Evolutionary conservation across 2,888 invertebrate species (phyloP).

Genomic region (Hemistola chrysoprasaria): DNA sequence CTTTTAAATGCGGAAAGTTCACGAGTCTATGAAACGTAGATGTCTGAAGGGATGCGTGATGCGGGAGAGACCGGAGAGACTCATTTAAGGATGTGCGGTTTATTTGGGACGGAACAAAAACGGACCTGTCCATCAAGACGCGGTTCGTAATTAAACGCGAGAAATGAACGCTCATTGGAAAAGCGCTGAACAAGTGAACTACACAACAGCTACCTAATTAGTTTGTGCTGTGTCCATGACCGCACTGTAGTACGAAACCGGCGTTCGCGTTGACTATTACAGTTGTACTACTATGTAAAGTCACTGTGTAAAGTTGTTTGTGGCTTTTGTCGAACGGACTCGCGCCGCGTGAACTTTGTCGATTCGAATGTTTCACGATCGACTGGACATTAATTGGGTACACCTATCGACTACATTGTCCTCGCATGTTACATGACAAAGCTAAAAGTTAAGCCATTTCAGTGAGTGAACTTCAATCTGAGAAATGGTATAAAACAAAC

Average conservation of each 20-base stretch:
- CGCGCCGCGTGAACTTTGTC: constrained; percentile 45
- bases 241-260: constrained; percentile 24
- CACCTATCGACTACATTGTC: constrained; percentile 25
- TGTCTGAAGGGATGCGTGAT: constrained; percentile 34
- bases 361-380: constrained; percentile 43
- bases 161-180: constrained; percentile 62
- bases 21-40: constrained; percentile 41
- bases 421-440: constrained; percentile 23
- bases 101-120: constrained; percentile 66
- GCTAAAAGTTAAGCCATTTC: constrained; percentile 19
- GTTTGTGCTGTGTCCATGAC: constrained; percentile 44
- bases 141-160: constrained; percentile 72
- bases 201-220: constrained; percentile 73
- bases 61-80: constrained; percentile 43
- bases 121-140: constrained; percentile 68
- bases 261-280: constrained; percentile 47
- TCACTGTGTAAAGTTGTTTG: constrained; percentile 61
- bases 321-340: constrained; percentile 62
- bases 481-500: constrained; percentile 25
- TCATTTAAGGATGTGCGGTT: constrained; percentile 70
- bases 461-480: constrained; percentile 16
- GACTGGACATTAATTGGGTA: constrained; percentile 42
- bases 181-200: constrained; percentile 73
- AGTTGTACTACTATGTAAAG: constrained; percentile 61
- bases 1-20: constrained; percentile 37